Evolutionary conservation across 2,797 vertebrate species (phyloP).

Genomic region (Eidolon dupreanum): DNA sequence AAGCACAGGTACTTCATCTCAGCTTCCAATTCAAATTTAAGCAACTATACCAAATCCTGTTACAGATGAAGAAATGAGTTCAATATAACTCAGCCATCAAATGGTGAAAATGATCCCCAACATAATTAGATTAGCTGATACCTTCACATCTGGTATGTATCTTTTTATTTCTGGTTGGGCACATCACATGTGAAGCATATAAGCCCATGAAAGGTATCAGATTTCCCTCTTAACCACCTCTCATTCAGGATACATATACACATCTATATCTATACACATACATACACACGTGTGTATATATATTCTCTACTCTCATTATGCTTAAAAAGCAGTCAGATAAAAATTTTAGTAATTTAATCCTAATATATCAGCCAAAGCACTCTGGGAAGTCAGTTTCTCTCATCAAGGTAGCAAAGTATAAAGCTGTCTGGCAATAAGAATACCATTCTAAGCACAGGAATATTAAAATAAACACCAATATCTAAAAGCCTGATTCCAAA

Average conservation of each 20-base stretch:
- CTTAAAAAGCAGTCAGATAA: conserved; percentile 12
- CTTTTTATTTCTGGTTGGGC: conserved; percentile 59
- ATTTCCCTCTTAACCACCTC: conserved; percentile 51
- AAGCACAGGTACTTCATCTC: neutral
- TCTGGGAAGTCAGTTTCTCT: conserved; percentile 14
- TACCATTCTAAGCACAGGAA: neutral
- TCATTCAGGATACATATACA: neutral
- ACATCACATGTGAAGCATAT: conserved; percentile 58
- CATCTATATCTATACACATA: neutral
- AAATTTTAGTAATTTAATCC: conserved; percentile 23
- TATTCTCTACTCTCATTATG: neutral
- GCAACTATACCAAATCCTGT: conserved; percentile 54
- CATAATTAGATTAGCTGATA: conserved; percentile 48
- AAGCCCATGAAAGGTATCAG: conserved; percentile 63
- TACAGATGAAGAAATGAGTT: conserved; percentile 54
- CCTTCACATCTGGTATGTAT: conserved; percentile 58
- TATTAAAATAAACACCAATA: conserved; percentile 48
- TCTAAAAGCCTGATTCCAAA: conserved; percentile 22
- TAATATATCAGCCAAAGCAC: neutral
- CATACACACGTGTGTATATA: neutral
- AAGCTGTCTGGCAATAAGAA: neutral
- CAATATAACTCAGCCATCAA: conserved; percentile 35
- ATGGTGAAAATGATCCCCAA: conserved; percentile 43
- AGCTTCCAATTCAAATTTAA: conserved; percentile 46
- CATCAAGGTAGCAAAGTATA: neutral